Conservation (phyloP, 2,113 vertebrate genomes). For the Podarcis cretensis region DNA sequence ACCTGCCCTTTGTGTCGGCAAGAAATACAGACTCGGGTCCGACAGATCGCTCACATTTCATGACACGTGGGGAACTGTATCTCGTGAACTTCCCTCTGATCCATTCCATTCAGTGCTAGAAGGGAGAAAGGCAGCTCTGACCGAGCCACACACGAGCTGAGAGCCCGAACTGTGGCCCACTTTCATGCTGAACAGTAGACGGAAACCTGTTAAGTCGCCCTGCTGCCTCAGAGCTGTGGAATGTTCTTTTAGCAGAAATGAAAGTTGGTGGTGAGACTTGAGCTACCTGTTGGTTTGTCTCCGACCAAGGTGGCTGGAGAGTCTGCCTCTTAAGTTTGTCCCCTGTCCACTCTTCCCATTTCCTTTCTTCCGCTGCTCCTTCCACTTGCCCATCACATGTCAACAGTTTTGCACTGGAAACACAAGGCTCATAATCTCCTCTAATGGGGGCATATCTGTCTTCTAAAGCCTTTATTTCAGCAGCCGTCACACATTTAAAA, state of each 20-base stretch:
- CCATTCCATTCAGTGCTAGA: constrained; percentile 71
- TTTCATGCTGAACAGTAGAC: constrained; percentile 68
- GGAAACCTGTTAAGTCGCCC: constrained; percentile 67
- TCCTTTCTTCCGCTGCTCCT: neutral
- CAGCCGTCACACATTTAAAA: constrained; percentile 64
- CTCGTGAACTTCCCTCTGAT: constrained; percentile 67
- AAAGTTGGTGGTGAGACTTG: constrained; percentile 39
- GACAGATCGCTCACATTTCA: constrained; percentile 98
- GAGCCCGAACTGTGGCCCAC: constrained; percentile 70
- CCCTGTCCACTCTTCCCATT: neutral
- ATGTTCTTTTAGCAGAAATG: constrained; percentile 48
- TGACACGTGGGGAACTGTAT: constrained; percentile 81
- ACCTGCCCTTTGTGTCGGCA: constrained; percentile 98
- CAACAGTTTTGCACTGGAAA: constrained; percentile 68
- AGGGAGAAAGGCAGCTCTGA: constrained; percentile 69
- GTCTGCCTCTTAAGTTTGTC: neutral
- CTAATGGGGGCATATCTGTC: constrained; percentile 65
- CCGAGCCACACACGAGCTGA: constrained; percentile 60
- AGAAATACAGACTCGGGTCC: constrained; percentile 96
- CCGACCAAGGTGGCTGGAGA: constrained; percentile 52
- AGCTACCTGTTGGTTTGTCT: constrained; percentile 63
- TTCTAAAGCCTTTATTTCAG: constrained; percentile 71
- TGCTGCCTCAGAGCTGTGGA: constrained; percentile 54
- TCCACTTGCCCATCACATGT: constrained; percentile 50
- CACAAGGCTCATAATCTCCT: constrained; percentile 62